Evolutionary conservation across 1,140 invertebrate genomes (phyloP).

Genomic region (Bombus waltoni): DNA sequence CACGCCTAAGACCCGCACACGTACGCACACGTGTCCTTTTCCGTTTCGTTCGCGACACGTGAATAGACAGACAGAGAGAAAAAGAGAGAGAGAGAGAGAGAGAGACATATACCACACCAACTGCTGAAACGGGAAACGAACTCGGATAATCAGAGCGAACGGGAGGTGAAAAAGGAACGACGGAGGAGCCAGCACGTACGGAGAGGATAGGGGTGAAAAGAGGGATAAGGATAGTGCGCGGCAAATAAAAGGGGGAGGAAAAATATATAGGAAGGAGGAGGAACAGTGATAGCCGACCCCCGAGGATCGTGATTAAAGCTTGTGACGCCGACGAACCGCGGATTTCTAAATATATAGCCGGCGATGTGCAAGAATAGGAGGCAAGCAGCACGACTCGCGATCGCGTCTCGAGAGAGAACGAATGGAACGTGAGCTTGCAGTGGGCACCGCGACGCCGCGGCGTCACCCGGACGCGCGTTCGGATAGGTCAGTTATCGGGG

Average conservation of each 20-base stretch:
- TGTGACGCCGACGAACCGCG: slow-evolving; percentile 35
- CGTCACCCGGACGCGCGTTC: slow-evolving; percentile 53
- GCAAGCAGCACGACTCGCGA: slow-evolving; percentile 22
- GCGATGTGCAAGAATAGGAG: slow-evolving; percentile 56
- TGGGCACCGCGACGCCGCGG: slow-evolving; percentile 59
- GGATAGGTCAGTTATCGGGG: slow-evolving; percentile 65
- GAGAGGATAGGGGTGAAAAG: background rate
- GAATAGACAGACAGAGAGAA: slow-evolving; percentile 23
- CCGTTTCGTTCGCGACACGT: slow-evolving; percentile 22
- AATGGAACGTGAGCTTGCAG: slow-evolving; percentile 61
- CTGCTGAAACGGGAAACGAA: background rate
- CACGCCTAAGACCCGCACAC: slow-evolving; percentile 38
- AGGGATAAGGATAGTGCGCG: background rate
- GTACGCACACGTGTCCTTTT: slow-evolving; percentile 41
- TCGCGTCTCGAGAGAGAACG: slow-evolving; percentile 49
- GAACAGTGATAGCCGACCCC: slow-evolving; percentile 21
- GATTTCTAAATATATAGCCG: slow-evolving; percentile 68
- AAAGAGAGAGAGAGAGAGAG: background rate
- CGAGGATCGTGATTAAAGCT: slow-evolving; percentile 66
- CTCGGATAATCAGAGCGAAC: background rate
- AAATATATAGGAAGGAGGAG: background rate
- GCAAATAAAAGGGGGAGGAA: background rate
- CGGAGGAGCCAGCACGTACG: background rate
- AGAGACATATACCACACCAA: too few species aligned
- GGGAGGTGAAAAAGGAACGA: background rate